A percentile compares a stretch with the other conserved stretches of the same genome.
Conservation (phyloP, 2,797 vertebrate genomes). For the Remorina albescens region DNA sequence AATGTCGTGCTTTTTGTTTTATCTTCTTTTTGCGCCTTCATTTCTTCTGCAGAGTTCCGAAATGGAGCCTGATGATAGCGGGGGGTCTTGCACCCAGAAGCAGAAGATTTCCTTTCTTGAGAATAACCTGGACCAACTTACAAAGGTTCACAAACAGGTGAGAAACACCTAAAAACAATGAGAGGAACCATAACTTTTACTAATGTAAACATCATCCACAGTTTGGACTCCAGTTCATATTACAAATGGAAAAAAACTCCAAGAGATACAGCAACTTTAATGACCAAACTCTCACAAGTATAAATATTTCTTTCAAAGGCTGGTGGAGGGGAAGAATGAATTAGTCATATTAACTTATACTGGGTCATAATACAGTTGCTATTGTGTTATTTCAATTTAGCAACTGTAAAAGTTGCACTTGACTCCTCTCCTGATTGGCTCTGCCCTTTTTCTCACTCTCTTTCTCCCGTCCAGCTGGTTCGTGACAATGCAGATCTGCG, state of each 20-base stretch:
- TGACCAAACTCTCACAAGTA: too few relatives aligned
- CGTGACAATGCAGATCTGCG: conserved; percentile 99
- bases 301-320: neutral
- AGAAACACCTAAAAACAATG: conserved; percentile 4
- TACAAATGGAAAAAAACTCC: neutral
- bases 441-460: neutral
- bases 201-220: neutral
- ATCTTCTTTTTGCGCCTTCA: neutral
- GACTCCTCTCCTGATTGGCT: neutral
- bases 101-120: conserved; percentile 99
- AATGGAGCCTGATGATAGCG: conserved; percentile 94
- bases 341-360: too few relatives aligned
- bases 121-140: conserved; percentile 99
- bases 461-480: conserved; percentile 86
- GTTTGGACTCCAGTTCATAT: too few relatives aligned
- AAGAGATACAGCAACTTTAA: neutral
- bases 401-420: neutral
- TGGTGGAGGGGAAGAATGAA: neutral
- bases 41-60: conserved; percentile 90
- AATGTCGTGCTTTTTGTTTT: neutral
- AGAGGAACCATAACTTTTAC: neutral
- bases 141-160: conserved; percentile 98
- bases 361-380: neutral
- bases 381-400: neutral
- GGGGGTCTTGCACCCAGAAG: conserved; percentile 96